These are phyloP conservation scores for Automeris io DNA, from an alignment of 2,888 invertebrate species.

Conservation along the genomic window DNA sequence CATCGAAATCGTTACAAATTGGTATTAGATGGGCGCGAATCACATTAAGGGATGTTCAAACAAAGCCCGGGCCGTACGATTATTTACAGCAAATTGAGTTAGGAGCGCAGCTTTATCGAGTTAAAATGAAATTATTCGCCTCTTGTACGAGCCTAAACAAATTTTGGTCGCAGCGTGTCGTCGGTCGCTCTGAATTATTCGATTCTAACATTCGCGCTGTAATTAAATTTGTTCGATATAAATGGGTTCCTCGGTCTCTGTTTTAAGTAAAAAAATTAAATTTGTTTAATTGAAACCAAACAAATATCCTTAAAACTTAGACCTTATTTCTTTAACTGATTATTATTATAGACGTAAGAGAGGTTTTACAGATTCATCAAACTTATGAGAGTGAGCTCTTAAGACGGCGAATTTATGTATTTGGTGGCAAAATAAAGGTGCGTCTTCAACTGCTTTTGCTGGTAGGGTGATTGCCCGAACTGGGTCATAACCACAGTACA, in stretches of 20 bases:
- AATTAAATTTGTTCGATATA: conserved; percentile 24
- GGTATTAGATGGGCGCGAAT: conserved; percentile 53
- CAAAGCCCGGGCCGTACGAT: conserved; percentile 35
- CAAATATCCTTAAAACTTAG: too few relatives aligned
- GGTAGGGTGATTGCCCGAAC: too few relatives aligned
- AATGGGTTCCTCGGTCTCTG: conserved; percentile 3
- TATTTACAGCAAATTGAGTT: conserved; percentile 55
- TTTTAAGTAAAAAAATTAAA: background rate
- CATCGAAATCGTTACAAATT: conserved; percentile 72
- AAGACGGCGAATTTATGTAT: too few relatives aligned
- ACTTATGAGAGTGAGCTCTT: too few relatives aligned
- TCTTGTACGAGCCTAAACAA: conserved; percentile 47
- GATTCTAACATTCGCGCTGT: conserved; percentile 18
- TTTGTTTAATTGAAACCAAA: too few relatives aligned
- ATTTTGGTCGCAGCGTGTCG: conserved; percentile 28
- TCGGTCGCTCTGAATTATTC: conserved; percentile 18
- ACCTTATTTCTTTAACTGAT: too few relatives aligned
- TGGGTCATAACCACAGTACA: too few relatives aligned
- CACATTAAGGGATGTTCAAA: conserved; percentile 42
- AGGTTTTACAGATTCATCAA: too few relatives aligned
- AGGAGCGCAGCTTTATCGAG: conserved; percentile 47
- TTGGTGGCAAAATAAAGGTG: too few relatives aligned
- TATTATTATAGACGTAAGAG: too few relatives aligned
- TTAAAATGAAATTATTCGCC: conserved; percentile 64
- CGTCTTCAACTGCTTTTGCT: too few relatives aligned